A percentile compares a stretch with the other conserved stretches of the same genome.
phyloP scores from a whole-genome alignment of 2,113 vertebrate genomes.

The Pristiophorus japonicus region DNA sequence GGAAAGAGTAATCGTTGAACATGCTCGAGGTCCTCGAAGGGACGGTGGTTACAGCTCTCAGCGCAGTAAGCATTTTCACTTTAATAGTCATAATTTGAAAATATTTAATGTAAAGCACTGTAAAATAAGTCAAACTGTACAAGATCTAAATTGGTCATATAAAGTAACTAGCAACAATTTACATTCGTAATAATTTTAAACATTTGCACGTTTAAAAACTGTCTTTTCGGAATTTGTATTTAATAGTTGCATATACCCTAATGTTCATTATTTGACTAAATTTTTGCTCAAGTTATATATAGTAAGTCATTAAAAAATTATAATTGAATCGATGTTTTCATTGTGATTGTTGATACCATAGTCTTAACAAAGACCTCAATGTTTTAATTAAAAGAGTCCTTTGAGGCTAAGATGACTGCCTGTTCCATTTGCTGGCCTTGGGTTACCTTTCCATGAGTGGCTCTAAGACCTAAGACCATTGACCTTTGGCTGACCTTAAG shows the following conservation, averaged over 20 bases:
- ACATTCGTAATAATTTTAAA: conserved; percentile 10
- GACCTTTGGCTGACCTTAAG: conserved; percentile 87
- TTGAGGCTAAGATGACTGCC: conserved; percentile 86
- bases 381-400: conserved; percentile 98
- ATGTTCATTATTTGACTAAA: conserved; percentile 33
- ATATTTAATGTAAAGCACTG: conserved; percentile 7
- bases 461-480: conserved; percentile 79
- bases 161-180: conserved; percentile 14
- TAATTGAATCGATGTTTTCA: conserved; percentile 58
- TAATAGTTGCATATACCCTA: conserved; percentile 13
- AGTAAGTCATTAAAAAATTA: conserved; percentile 52
- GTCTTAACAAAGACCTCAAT: conserved; percentile 95
- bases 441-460: conserved; percentile 92
- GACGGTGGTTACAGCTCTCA: conserved; percentile 79
- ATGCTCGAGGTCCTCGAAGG: conserved; percentile 71
- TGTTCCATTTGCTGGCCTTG: conserved; percentile 93
- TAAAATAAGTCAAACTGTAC: conserved; percentile 13
- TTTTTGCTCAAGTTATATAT: conserved; percentile 46
- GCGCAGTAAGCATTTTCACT: conserved; percentile 74
- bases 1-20: conserved; percentile 75
- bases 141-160: background rate
- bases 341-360: conserved; percentile 79
- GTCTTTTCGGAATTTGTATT: conserved; percentile 13
- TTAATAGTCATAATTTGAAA: conserved; percentile 5
- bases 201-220: background rate